These are phyloP conservation scores for Portunus trituberculatus DNA, from an alignment of 1,140 invertebrate genomes.

Conservation along the genomic window DNA sequence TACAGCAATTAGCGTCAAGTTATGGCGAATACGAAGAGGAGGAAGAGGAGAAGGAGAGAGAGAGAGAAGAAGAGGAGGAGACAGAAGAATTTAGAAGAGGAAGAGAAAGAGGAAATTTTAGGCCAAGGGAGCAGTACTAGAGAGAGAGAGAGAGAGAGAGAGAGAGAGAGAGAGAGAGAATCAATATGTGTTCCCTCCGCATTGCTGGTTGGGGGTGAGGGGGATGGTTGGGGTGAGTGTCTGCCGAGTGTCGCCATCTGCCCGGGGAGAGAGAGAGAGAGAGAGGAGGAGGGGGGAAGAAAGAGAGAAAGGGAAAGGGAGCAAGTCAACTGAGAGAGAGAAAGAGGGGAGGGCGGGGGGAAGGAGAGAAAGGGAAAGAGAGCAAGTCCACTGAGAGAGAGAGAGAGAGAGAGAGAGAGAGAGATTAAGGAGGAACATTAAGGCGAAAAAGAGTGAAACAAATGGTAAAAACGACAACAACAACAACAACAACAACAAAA, in stretches of 20 bases:
- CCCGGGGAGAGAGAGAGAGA: not conserved
- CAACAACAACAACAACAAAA: no score
- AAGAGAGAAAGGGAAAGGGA: not conserved
- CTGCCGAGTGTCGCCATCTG: not conserved
- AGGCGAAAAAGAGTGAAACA: no score
- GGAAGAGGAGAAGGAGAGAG: not conserved
- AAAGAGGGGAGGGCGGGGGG: not conserved
- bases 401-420: no score
- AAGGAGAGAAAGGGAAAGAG: not conserved
- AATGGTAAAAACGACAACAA: no score
- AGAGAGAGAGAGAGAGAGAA: constrained; percentile 13
- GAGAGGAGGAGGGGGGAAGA: not conserved
- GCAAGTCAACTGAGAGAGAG: no score
- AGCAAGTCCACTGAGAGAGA: no score
- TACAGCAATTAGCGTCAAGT: not conserved
- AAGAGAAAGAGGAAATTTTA: not conserved
- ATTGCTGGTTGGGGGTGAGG: not conserved
- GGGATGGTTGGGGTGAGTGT: not conserved
- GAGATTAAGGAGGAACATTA: no score
- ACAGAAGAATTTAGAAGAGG: not conserved
- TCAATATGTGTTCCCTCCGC: not conserved
- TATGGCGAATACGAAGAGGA: not conserved
- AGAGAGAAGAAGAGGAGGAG: not conserved
- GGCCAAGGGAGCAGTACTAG: no score
- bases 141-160: not conserved